Evolutionary conservation across 2,797 vertebrate species (phyloP), one percentile per base, ranked within the genome.

Genomic region (Uromys caudimaculatus): DNA sequence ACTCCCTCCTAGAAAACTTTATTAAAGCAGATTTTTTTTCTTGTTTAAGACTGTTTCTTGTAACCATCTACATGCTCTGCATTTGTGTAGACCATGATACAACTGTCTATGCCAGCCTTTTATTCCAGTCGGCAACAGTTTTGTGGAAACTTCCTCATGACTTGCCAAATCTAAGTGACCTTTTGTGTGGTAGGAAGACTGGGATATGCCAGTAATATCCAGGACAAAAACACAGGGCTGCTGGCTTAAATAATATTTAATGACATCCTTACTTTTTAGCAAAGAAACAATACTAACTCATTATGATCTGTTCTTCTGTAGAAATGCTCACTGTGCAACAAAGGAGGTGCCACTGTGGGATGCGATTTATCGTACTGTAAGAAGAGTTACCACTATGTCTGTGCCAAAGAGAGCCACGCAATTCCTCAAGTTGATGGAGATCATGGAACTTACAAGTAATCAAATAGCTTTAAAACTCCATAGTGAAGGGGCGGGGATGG

Each of bases 371-470:
- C 93, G 73, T 2, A 47, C 19, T 98, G 98, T 88, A 58, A 44
- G 69, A 93, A 97, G 69, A 98, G 95, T 52, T 99, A 98, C 82
- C 98, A 99, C 97, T 99, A 97, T 95, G 98, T 98, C 96, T 99
- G 98, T 27, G 98, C 98, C 0, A 97, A 97, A 90, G 92, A 96
- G 1, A 98, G 98, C 0, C 77, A 97, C 0, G 98, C 98, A 0
- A 90, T 98, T 12, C 95, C 97, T 82, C 95, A 98, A 86, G 96
- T 84, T 0, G 98, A 98, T 89, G 82, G 90, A 94, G 4, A 2
- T 4, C 54, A 75, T 3, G 98, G 98, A 92, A 38, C 81, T 97
- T 99, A 98, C 91, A 97, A 97, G 98, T 83, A 94, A 75, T 62
- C 29, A 12, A 52, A 32, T 38, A 54, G 1, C 35, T 97, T 96